These are phyloP conservation scores for Pao palembangensis DNA, from an alignment of 2,113 vertebrate genomes.

Conservation along the genomic window DNA sequence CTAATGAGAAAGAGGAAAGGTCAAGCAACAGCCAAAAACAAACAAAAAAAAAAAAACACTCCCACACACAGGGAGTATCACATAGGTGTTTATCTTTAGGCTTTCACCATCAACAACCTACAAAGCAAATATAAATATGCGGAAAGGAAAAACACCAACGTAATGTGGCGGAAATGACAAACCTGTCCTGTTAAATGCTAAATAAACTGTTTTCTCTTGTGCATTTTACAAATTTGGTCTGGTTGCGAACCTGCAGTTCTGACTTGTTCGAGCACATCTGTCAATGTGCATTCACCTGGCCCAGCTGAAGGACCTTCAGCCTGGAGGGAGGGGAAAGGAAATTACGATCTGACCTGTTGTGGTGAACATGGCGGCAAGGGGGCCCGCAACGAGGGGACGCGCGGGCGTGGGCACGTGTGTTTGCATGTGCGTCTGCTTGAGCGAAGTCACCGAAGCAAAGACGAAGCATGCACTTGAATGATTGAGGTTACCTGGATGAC, in stretches of 20 bases:
- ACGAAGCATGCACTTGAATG: conserved; percentile 77
- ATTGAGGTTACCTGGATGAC: conserved; percentile 79
- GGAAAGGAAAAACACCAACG: no score
- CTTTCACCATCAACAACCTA: no score
- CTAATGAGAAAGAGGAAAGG: conserved; percentile 21
- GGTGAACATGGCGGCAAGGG: conserved; percentile 23
- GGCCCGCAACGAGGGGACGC: conserved; percentile 39
- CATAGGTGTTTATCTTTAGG: no score
- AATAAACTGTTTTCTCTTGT: no score
- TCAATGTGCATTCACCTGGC: conserved; percentile 40
- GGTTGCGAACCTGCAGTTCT: not conserved
- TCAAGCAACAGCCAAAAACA: conserved; percentile 8
- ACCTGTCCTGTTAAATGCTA: no score
- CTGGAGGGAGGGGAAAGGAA: conserved; percentile 32
- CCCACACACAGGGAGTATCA: not conserved
- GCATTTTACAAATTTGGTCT: no score
- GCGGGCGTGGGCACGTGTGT: conserved; percentile 19
- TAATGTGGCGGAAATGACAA: no score
- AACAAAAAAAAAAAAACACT: no score
- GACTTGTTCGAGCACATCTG: conserved; percentile 18
- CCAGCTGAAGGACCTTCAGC: conserved; percentile 43
- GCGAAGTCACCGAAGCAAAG: conserved; percentile 74
- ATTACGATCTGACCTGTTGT: conserved; percentile 58
- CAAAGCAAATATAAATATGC: no score
- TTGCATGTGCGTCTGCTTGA: conserved; percentile 39